Percentiles rank a stretch among this genome's conserved stretches.
Evolutionary conservation across 1,140 invertebrate genomes (phyloP).

Genomic region (Sminthurides bifidus): DNA sequence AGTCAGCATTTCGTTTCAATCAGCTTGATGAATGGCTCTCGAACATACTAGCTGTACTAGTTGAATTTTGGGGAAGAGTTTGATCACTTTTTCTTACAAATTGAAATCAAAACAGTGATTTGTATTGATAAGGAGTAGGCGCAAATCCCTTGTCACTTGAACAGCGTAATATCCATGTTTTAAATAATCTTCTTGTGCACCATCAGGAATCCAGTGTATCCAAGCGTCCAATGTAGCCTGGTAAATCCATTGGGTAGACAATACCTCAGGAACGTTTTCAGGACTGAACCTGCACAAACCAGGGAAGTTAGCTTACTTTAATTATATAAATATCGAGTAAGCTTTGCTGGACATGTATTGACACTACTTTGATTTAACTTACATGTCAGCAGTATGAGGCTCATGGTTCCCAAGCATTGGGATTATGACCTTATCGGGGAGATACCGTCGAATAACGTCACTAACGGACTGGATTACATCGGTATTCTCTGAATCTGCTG

Average conservation of each 20-base stretch:
- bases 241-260: constrained; percentile 49
- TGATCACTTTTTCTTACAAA: constrained; percentile 45
- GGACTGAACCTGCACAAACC: neutral
- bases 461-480: constrained; percentile 47
- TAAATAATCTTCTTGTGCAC: constrained; percentile 33
- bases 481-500: constrained; percentile 49
- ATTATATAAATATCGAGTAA: too few species aligned
- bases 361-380: too few species aligned
- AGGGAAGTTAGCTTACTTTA: too few species aligned
- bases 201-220: constrained; percentile 43
- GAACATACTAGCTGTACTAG: too few species aligned
- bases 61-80: too few species aligned
- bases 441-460: constrained; percentile 45
- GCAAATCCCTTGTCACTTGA: constrained; percentile 38
- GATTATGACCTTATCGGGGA: constrained; percentile 53
- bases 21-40: too few species aligned
- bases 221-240: constrained; percentile 50
- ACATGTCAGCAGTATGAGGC: constrained; percentile 71
- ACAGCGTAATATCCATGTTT: constrained; percentile 44
- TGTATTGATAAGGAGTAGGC: constrained; percentile 45
- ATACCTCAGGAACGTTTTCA: neutral
- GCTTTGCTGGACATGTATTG: too few species aligned
- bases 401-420: constrained; percentile 79
- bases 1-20: too few species aligned
- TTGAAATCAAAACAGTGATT: constrained; percentile 43